Base-by-base conservation (phyloP, 1,140 invertebrate species). In the Drosophila lacertosa region DNA sequence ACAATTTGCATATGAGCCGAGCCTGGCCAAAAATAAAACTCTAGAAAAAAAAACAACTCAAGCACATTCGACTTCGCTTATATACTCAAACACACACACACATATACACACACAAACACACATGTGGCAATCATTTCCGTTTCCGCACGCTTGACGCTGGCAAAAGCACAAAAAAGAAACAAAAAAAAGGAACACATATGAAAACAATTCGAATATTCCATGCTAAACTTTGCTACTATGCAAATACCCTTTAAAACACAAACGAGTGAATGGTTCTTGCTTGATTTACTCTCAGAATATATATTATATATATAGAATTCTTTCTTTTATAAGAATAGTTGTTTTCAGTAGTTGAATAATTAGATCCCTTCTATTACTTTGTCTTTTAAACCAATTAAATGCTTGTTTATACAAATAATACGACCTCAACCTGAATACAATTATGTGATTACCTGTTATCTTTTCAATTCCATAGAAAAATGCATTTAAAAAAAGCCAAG, bases 91-190 rank as follows among this genome's bases (percentile, higher is more conserved):
- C 35, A 63, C 55, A 63, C 47, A 1, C 37, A 7, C n/a, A 77
- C 37, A 47, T 57, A 45, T 24, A 26, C 45, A 59, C 58, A 29
- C 42, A 51, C 72, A 60, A 51, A 24, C 50, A 18, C 76, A 64
- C 63, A 71, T 70, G 75, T 63, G 48, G 48, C 75, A 82, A 70
- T 82, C 82, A 82, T 86, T 86, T 86, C 82, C 82, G 77, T 74
- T 86, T 86, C 82, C 82, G 82, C 82, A 86, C 82, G 82, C 81
- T 88, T 88, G 81, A 88, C 77, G 73, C 64, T 81, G 77, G 76
- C 68, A 84, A 76, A 73, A 59, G 68, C 80, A 68, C 45, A 70
- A 70, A 74, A 69, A 54, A 63, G 57, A 51, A 33, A 45, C 22
- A 65, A 74, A 69, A 54, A 63, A 60, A 51, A 33, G 39, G 16